Evolutionary conservation across 2,888 invertebrate genomes (phyloP).

Genomic region (Acleris cristana): DNA sequence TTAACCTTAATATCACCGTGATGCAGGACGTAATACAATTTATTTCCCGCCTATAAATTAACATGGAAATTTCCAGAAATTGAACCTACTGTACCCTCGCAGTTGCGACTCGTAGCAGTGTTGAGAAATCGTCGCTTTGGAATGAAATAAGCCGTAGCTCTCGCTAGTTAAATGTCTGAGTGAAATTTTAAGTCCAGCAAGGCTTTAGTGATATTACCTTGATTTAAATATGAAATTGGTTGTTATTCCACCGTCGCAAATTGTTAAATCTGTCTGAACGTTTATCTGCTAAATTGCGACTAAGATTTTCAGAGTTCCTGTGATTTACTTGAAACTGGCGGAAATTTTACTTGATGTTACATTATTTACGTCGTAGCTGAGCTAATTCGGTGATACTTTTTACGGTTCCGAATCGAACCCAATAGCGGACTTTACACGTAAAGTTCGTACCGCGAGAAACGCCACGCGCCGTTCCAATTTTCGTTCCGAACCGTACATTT

Average conservation of each 20-base stretch:
- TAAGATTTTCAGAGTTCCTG: slow-evolving; percentile 7
- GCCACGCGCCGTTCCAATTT: too few relatives aligned
- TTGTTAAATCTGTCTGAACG: slow-evolving; percentile 26
- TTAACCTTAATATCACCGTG: too few relatives aligned
- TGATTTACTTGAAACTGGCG: slow-evolving; percentile 2
- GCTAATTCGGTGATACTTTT: too few relatives aligned
- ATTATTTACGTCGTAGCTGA: too few relatives aligned
- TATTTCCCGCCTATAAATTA: too few relatives aligned
- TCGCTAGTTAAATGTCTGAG: slow-evolving; percentile 34
- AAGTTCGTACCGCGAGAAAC: too few relatives aligned
- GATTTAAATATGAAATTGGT: slow-evolving; percentile 38
- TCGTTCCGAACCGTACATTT: too few relatives aligned
- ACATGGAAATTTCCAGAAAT: too few relatives aligned
- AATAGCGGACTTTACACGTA: too few relatives aligned
- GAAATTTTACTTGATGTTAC: neutral
- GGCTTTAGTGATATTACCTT: slow-evolving; percentile 33
- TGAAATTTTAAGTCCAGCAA: slow-evolving; percentile 32
- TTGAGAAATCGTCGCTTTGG: slow-evolving; percentile 36
- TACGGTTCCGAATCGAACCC: too few relatives aligned
- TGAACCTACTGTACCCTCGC: slow-evolving; percentile 10
- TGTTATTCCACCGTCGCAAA: slow-evolving; percentile 31
- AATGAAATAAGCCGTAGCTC: slow-evolving; percentile 37
- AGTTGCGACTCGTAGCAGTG: slow-evolving; percentile 18
- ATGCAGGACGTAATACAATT: too few relatives aligned
- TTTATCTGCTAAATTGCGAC: slow-evolving; percentile 19